Percentiles rank a stretch among this genome's conserved stretches.
Conservation (phyloP, 2,113 vertebrate species). For the Macrotus californicus region DNA sequence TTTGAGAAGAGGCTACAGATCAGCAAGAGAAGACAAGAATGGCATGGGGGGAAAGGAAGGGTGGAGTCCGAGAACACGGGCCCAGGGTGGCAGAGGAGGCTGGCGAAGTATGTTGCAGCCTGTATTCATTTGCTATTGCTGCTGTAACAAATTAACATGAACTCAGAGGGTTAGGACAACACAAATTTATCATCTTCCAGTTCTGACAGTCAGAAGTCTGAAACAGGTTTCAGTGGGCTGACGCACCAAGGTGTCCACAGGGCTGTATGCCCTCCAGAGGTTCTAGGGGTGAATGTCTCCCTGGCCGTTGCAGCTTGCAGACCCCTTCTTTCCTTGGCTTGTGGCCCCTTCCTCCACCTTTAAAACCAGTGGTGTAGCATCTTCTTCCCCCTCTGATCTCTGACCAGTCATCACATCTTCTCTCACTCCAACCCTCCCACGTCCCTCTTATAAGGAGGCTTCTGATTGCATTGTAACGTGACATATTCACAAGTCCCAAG, state of each 20-base stretch:
- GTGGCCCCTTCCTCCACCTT: no score
- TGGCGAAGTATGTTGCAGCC: background rate
- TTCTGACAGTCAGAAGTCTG: background rate
- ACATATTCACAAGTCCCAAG: background rate
- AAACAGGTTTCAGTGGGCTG: background rate
- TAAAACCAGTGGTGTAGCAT: background rate
- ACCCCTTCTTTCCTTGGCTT: background rate
- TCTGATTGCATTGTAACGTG: background rate
- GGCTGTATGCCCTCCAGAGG: background rate
- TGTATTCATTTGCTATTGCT: background rate
- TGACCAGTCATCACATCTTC: background rate
- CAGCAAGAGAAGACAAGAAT: background rate
- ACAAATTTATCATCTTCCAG: background rate
- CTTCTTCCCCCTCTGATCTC: background rate
- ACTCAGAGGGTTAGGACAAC: background rate
- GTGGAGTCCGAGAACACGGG: fast-evolving
- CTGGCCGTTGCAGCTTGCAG: background rate
- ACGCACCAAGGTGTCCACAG: background rate
- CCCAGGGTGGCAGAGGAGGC: background rate
- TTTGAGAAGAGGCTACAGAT: background rate
- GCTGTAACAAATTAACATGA: background rate
- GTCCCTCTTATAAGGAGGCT: background rate
- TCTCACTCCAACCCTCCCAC: background rate
- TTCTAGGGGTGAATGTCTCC: background rate
- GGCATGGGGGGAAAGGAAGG: background rate